phyloP scores from a whole-genome alignment of 2,888 invertebrate species.

The Mythimna impura region DNA sequence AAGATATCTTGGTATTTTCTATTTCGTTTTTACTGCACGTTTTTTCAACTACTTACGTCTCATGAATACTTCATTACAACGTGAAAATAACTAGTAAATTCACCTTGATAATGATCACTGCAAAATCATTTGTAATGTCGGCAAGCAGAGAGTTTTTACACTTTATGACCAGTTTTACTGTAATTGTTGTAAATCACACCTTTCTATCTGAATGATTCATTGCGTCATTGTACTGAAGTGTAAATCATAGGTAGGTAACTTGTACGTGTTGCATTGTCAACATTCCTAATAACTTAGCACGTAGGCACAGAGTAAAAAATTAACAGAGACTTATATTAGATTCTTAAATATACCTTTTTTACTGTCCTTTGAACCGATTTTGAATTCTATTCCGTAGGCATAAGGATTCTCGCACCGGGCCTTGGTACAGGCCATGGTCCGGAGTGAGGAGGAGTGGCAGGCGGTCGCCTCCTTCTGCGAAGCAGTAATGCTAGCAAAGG shows the following conservation, averaged over 20 bases:
- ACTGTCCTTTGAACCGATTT: too few species aligned
- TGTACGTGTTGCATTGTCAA: conserved; percentile 14
- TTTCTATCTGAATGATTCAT: conserved; percentile 48
- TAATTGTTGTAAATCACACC: conserved; percentile 28
- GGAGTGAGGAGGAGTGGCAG: too few species aligned
- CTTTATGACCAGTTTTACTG: conserved; percentile 7
- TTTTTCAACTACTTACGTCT: background rate
- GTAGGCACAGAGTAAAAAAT: background rate
- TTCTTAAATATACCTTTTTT: too few species aligned
- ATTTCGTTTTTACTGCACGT: too few species aligned
- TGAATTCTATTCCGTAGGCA: too few species aligned
- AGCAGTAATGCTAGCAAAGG: too few species aligned
- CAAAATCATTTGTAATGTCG: background rate
- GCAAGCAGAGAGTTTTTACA: conserved; percentile 1
- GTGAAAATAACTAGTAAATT: conserved; percentile 8
- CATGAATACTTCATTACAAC: background rate
- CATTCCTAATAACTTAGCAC: conserved; percentile 26
- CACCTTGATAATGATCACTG: conserved; percentile 19
- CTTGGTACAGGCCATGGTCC: too few species aligned
- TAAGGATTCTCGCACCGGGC: too few species aligned
- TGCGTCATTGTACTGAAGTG: conserved; percentile 14
- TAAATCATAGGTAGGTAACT: conserved; percentile 16
- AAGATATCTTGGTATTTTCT: too few species aligned
- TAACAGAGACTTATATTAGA: background rate
- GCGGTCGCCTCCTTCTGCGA: too few species aligned